Conservation (phyloP, 2,888 invertebrate genomes). For the Meiosimyza decipiens region DNA sequence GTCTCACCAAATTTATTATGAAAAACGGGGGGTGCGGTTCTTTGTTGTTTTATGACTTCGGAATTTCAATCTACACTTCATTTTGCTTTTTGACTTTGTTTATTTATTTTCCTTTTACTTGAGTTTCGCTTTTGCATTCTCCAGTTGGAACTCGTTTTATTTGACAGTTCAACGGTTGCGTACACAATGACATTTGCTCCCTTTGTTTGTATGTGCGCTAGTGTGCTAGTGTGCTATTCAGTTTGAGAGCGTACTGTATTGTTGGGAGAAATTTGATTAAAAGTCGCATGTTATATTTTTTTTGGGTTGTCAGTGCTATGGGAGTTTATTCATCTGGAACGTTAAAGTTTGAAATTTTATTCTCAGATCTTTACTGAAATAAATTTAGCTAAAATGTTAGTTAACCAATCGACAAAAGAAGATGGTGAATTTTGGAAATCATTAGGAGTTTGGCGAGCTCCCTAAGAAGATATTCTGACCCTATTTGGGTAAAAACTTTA, state of each 20-base stretch:
- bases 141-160: slow-evolving; percentile 45
- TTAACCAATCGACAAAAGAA: too few relatives aligned
- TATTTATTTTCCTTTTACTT: slow-evolving; percentile 31
- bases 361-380: too few relatives aligned
- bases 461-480: too few relatives aligned
- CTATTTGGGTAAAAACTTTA: too few relatives aligned
- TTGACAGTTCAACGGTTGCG: slow-evolving; percentile 39
- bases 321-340: too few relatives aligned
- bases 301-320: too few relatives aligned
- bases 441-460: too few relatives aligned
- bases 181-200: slow-evolving; percentile 35
- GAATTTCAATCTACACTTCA: slow-evolving; percentile 63
- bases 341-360: too few relatives aligned
- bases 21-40: slow-evolving; percentile 19
- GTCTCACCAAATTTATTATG: neutral
- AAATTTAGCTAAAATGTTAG: too few relatives aligned
- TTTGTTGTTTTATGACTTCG: slow-evolving; percentile 56
- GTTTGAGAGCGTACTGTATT: neutral
- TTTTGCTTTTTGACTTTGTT: slow-evolving; percentile 15
- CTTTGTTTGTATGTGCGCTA: neutral
- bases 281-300: slow-evolving; percentile 34
- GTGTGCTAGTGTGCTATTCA: neutral
- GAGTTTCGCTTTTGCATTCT: slow-evolving; percentile 35
- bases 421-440: too few relatives aligned
- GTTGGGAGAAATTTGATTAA: neutral